phyloP scores from a whole-genome alignment of 2,797 vertebrate genomes.

The Delichon dasypus region DNA sequence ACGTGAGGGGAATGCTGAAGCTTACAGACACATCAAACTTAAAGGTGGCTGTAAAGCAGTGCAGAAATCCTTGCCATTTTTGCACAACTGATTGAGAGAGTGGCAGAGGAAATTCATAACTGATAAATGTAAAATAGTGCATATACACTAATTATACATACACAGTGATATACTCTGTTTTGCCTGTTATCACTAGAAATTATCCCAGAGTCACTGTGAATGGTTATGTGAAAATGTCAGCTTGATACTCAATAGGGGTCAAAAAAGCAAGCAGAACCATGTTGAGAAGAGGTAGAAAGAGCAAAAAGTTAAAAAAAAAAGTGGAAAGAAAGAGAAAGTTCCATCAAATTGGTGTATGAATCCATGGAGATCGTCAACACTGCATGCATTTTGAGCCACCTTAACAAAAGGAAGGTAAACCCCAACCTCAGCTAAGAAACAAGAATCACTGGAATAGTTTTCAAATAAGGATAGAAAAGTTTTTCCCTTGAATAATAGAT shows the following conservation, averaged over 20 bases:
- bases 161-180: not conserved
- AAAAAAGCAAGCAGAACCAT: not conserved
- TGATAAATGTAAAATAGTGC: not conserved
- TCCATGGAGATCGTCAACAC: not conserved
- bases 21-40: not conserved
- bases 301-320: not conserved
- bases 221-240: not conserved
- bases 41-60: not conserved
- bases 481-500: not conserved
- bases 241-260: not conserved
- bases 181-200: not conserved
- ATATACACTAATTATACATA: not conserved
- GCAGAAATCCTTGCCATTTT: not conserved
- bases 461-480: not conserved
- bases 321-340: too few species aligned
- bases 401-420: not conserved
- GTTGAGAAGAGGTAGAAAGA: not conserved
- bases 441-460: not conserved
- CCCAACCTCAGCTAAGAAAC: not conserved
- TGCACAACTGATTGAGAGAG: not conserved
- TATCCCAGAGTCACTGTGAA: not conserved
- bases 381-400: not conserved
- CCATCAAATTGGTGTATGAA: not conserved
- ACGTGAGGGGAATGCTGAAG: not conserved
- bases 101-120: constrained; percentile 10